Conservation (phyloP, 2,113 vertebrate species). For the Corythornis cristatus region DNA sequence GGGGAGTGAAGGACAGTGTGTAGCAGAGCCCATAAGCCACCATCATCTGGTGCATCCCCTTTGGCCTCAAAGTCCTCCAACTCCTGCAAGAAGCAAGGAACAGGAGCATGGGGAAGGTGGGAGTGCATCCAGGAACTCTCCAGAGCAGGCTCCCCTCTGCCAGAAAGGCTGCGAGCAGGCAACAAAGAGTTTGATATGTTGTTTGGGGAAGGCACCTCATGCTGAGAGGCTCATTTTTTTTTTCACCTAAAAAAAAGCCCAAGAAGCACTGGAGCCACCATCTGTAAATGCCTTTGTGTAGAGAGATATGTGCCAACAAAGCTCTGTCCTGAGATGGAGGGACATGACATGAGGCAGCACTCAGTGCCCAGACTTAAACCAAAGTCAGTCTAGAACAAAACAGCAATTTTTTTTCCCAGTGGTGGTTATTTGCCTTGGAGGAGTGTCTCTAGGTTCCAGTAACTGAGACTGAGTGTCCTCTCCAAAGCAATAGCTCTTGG, state of each 20-base stretch:
- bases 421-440: neutral
- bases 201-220: neutral
- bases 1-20: neutral
- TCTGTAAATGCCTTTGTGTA: neutral
- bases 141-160: neutral
- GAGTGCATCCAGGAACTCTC: rapidly evolving
- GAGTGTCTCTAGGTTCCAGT: neutral
- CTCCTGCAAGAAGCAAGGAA: neutral
- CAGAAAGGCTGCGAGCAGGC: neutral
- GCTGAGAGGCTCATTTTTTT: neutral
- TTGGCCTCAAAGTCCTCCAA: rapidly evolving
- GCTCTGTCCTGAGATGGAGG: neutral
- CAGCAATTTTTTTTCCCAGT: neutral
- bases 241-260: neutral
- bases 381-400: neutral
- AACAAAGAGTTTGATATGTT: neutral
- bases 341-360: neutral
- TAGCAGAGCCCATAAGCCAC: neutral
- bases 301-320: neutral
- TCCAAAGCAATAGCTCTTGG: neutral
- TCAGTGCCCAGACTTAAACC: neutral
- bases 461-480: neutral
- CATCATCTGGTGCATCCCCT: neutral
- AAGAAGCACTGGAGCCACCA: neutral
- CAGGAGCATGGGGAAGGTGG: rapidly evolving